phyloP scores from a whole-genome alignment of 2,888 invertebrate genomes.

The Meliscaeva auricollis region DNA sequence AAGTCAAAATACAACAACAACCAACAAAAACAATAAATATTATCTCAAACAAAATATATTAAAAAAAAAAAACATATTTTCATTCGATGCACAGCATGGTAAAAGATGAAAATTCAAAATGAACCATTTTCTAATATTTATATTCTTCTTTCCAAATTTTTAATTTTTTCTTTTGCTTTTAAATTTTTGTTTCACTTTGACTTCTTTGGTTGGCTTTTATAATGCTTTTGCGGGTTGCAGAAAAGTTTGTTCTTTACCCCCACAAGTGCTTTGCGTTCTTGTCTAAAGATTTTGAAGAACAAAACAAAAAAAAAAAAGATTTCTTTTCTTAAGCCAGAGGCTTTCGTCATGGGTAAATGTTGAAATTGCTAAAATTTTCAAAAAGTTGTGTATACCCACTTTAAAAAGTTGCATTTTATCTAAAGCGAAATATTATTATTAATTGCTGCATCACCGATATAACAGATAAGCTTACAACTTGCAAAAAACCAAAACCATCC shows the following conservation, averaged over 20 bases:
- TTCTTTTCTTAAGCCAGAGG: not conserved
- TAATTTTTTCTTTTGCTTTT: not conserved
- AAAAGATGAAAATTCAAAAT: slow-evolving; percentile 6
- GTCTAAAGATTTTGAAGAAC: not conserved
- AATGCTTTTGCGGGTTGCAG: not conserved
- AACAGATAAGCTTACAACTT: not conserved
- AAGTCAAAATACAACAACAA: not conserved
- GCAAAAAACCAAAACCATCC: not conserved
- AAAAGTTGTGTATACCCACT: slow-evolving; percentile 6
- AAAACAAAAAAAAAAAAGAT: slow-evolving; percentile 2
- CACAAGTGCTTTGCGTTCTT: not conserved
- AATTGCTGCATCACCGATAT: slow-evolving; percentile 27
- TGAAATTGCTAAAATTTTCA: slow-evolving; percentile 12
- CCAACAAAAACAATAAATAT: not conserved
- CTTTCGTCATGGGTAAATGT: not conserved
- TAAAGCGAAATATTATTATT: not conserved
- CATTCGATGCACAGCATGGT: slow-evolving; percentile 1
- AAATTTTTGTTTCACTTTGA: slow-evolving; percentile 2
- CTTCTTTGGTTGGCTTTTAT: slow-evolving; percentile 10
- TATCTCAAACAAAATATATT: not conserved
- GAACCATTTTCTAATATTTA: not conserved
- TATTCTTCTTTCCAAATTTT: slow-evolving; percentile 11
- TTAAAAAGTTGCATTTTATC: not conserved
- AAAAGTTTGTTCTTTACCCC: slow-evolving; percentile 21
- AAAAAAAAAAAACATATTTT: not conserved